phyloP scores from a whole-genome alignment of 2,888 invertebrate genomes.

The Eristalis intricaria region DNA sequence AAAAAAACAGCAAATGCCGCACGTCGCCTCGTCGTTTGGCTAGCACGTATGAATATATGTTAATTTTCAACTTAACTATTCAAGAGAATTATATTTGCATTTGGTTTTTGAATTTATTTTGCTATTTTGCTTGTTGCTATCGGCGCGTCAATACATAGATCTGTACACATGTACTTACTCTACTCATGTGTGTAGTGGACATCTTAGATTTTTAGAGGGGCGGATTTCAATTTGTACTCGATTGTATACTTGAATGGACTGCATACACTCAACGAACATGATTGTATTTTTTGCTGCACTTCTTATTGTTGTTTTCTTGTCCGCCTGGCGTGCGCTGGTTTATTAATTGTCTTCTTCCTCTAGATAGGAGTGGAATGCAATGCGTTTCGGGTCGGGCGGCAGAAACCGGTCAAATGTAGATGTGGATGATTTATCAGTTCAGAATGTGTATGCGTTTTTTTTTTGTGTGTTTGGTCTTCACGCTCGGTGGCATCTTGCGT shows the following conservation, averaged over 20 bases:
- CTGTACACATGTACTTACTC: not conserved
- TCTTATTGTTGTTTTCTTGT: not conserved
- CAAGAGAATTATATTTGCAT: slow-evolving; percentile 35
- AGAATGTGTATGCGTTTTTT: slow-evolving; percentile 6
- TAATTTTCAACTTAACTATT: not conserved
- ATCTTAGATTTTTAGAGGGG: slow-evolving; percentile 5
- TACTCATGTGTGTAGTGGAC: not conserved
- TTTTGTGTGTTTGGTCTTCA: not conserved
- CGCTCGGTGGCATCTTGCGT: slow-evolving; percentile 11
- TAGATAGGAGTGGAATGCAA: slow-evolving; percentile 25
- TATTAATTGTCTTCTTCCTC: slow-evolving; percentile 50
- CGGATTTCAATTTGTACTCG: not conserved
- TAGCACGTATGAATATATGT: not conserved
- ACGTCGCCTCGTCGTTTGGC: not conserved
- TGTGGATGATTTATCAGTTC: slow-evolving; percentile 23
- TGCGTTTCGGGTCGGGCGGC: slow-evolving; percentile 8
- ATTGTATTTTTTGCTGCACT: slow-evolving; percentile 32
- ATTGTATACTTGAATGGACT: not conserved
- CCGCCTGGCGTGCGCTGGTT: slow-evolving; percentile 37
- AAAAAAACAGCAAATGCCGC: not conserved
- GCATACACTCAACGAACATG: not conserved
- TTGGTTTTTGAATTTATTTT: slow-evolving; percentile 27
- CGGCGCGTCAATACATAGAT: not conserved
- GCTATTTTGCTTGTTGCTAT: slow-evolving; percentile 28
- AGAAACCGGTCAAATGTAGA: slow-evolving; percentile 17